These are phyloP conservation scores for Athene noctua DNA, from an alignment of 2,113 vertebrate genomes.

Conservation along the genomic window DNA sequence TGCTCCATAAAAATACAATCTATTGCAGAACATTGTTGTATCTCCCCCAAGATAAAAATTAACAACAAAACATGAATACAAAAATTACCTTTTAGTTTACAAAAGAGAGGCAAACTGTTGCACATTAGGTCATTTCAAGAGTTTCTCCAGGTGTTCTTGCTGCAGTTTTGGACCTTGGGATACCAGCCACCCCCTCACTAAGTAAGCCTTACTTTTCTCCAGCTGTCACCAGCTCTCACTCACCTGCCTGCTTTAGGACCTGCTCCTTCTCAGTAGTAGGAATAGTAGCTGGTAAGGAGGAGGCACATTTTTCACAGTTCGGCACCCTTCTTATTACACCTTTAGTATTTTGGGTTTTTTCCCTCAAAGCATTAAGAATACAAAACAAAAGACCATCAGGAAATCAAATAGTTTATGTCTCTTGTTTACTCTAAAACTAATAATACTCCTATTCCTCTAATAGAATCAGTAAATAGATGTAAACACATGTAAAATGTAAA, in stretches of 20 bases:
- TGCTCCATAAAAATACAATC: conserved; percentile 53
- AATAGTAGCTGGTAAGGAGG: neutral
- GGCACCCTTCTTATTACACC: neutral
- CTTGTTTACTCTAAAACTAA: neutral
- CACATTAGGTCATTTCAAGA: neutral
- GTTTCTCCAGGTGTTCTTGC: neutral
- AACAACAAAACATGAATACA: neutral
- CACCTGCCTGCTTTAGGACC: neutral
- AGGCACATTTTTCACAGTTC: neutral
- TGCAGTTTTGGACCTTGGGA: neutral
- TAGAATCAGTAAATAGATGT: neutral
- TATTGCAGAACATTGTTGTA: conserved; percentile 20
- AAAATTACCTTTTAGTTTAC: conserved; percentile 27
- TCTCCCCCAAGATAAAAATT: neutral
- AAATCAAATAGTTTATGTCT: neutral
- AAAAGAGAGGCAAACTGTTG: neutral
- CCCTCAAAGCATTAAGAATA: neutral
- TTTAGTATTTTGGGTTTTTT: neutral
- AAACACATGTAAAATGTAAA: neutral
- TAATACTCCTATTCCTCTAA: neutral
- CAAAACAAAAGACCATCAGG: neutral
- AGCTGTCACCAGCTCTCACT: neutral
- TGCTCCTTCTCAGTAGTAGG: neutral
- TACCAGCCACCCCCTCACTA: neutral
- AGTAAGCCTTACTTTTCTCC: neutral